A percentile compares a stretch with the other conserved stretches of the same genome.
Evolutionary conservation across 2,113 vertebrate species (phyloP).

Genomic region (Pleuronectes platessa): DNA sequence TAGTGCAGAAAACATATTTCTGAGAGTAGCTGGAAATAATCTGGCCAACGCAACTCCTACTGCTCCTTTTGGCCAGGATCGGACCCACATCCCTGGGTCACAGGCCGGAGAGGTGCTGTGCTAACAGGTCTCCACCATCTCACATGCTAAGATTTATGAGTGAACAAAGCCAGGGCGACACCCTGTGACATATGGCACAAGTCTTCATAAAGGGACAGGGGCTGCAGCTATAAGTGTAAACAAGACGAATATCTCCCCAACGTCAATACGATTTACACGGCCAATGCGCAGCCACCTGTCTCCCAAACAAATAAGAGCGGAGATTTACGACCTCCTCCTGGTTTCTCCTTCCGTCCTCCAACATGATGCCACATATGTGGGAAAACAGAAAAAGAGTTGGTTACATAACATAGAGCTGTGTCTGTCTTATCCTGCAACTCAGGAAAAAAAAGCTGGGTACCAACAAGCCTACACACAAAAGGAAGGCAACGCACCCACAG

Average conservation of each 20-base stretch:
- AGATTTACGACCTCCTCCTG: slow-evolving; percentile 77
- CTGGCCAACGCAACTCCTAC: slow-evolving; percentile 37
- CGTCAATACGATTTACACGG: slow-evolving; percentile 81
- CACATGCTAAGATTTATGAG: slow-evolving; percentile 75
- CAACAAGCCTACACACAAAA: slow-evolving; percentile 43
- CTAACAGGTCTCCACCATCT: slow-evolving; percentile 75
- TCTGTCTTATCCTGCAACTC: slow-evolving; percentile 45
- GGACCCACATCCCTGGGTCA: slow-evolving; percentile 52
- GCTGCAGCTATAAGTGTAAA: slow-evolving; percentile 77
- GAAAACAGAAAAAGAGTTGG: slow-evolving; percentile 52
- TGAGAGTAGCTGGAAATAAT: slow-evolving; percentile 52
- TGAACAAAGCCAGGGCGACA: slow-evolving; percentile 77
- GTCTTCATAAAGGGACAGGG: slow-evolving; percentile 80
- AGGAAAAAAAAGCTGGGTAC: slow-evolving; percentile 14
- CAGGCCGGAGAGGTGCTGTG: slow-evolving; percentile 66
- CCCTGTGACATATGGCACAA: slow-evolving; percentile 80
- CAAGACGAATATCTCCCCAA: slow-evolving; percentile 80
- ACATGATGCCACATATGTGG: slow-evolving; percentile 72
- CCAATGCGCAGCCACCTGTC: slow-evolving; percentile 82
- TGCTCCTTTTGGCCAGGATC: slow-evolving; percentile 51
- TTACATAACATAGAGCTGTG: slow-evolving; percentile 63
- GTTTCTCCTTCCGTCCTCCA: slow-evolving; percentile 70
- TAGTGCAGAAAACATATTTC: slow-evolving; percentile 56
- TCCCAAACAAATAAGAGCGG: slow-evolving; percentile 78
- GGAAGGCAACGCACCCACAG: slow-evolving; percentile 34